A percentile compares a stretch with the other conserved stretches of the same genome.
These are phyloP conservation scores for Stenodema calcarata DNA, from an alignment of 2,888 invertebrate species.

Conservation along the genomic window DNA sequence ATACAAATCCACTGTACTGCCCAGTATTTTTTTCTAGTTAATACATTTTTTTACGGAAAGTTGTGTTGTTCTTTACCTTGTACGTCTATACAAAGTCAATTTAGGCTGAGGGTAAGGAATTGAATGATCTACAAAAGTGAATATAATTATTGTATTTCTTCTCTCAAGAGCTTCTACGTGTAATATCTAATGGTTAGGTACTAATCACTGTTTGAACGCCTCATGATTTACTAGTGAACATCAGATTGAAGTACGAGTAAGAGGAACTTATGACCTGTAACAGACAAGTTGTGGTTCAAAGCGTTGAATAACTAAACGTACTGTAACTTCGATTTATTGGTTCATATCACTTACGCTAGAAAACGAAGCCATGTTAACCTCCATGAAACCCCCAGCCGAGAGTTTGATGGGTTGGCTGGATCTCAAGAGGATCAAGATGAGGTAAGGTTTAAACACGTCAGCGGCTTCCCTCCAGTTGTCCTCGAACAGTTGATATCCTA, in stretches of 20 bases:
- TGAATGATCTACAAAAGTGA: too few relatives aligned
- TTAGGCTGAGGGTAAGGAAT: too few relatives aligned
- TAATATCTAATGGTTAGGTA: neutral
- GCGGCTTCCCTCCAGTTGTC: neutral
- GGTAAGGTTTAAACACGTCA: neutral
- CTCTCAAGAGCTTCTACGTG: too few relatives aligned
- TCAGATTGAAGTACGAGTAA: conserved; percentile 22
- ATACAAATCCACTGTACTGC: neutral
- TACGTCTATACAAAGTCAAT: too few relatives aligned
- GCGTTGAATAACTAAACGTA: too few relatives aligned
- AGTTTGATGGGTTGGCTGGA: neutral
- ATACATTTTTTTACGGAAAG: neutral
- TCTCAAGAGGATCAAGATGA: neutral
- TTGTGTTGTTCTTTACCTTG: neutral
- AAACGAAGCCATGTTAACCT: neutral
- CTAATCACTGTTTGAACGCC: neutral
- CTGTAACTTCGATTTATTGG: too few relatives aligned
- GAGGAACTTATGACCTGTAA: conserved; percentile 22
- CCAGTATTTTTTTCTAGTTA: neutral
- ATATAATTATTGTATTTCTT: too few relatives aligned
- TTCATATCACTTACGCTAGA: neutral
- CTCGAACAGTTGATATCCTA: conserved; percentile 1
- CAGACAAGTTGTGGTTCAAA: too few relatives aligned
- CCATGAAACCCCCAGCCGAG: conserved; percentile 7
- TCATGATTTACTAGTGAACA: conserved; percentile 1